Conservation (phyloP, 2,797 vertebrate genomes). For the Takifugu rubripes region DNA sequence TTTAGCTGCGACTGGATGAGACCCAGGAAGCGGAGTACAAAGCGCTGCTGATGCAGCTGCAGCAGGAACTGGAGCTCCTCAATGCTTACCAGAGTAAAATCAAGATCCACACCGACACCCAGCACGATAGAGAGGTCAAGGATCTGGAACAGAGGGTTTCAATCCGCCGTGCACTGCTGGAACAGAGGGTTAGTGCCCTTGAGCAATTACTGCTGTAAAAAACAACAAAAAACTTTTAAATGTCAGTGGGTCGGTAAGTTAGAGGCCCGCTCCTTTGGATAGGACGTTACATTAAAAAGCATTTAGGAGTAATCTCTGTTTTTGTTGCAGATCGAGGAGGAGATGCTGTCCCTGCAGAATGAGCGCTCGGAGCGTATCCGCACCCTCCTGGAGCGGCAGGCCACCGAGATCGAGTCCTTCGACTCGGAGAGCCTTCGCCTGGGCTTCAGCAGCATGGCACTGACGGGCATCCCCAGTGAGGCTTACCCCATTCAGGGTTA, state of each 20-base stretch:
- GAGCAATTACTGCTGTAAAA: neutral
- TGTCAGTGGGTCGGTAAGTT: neutral
- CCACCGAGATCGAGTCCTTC: constrained; percentile 87
- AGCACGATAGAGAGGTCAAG: constrained; percentile 87
- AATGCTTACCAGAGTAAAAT: constrained; percentile 96
- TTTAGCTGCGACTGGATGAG: constrained; percentile 87
- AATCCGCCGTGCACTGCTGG: constrained; percentile 86
- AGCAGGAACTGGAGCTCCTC: constrained; percentile 89
- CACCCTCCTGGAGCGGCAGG: constrained; percentile 87
- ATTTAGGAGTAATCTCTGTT: neutral
- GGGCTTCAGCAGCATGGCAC: constrained; percentile 87
- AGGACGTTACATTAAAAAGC: too few species aligned
- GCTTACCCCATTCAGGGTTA: constrained; percentile 87
- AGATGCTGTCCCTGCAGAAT: constrained; percentile 89
- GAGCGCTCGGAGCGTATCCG: constrained; percentile 90
- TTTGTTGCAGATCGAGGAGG: constrained; percentile 84
- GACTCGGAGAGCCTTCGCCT: constrained; percentile 89
- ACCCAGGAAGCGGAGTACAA: constrained; percentile 92
- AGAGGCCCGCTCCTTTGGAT: too few species aligned
- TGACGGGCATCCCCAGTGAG: constrained; percentile 85
- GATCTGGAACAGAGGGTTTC: constrained; percentile 92
- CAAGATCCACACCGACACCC: constrained; percentile 91
- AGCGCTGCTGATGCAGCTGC: constrained; percentile 88
- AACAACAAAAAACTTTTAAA: neutral
- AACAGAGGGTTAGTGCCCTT: constrained; percentile 81